phyloP scores from a whole-genome alignment of 2,797 vertebrate genomes.

The Meriones psammophilus region DNA sequence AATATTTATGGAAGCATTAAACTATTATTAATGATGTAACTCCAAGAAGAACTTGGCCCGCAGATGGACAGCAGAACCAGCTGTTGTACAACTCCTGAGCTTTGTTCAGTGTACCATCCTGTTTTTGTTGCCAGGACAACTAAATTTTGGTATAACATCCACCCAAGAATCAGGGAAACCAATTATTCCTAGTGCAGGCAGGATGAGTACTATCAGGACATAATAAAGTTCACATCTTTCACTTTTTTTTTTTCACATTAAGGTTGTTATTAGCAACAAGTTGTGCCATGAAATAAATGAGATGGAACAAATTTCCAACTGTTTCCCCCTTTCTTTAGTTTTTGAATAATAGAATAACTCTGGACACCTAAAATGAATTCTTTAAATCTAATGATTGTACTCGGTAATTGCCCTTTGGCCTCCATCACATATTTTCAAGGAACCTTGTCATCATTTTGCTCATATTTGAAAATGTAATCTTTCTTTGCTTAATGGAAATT shows the following conservation, averaged over 20 bases:
- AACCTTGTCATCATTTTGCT: conserved; percentile 37
- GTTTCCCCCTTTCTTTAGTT: neutral
- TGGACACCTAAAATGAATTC: conserved; percentile 15
- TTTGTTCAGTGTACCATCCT: neutral
- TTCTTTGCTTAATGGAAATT: neutral
- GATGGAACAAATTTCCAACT: neutral
- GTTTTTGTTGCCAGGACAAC: conserved; percentile 14
- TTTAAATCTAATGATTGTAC: neutral
- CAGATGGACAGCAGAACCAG: neutral
- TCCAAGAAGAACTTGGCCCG: neutral
- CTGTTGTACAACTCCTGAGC: neutral
- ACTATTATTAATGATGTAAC: neutral
- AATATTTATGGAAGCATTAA: neutral
- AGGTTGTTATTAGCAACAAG: conserved; percentile 63
- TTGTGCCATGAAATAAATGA: conserved; percentile 68
- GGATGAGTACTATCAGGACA: neutral
- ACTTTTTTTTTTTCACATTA: conserved; percentile 15
- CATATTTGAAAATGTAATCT: conserved; percentile 59
- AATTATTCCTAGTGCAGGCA: neutral
- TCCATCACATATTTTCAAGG: neutral
- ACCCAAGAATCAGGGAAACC: neutral
- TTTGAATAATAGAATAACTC: conserved; percentile 22
- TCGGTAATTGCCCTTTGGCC: conserved; percentile 8
- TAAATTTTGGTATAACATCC: neutral
- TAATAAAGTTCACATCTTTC: conserved; percentile 40